phyloP scores from a whole-genome alignment of 2,888 invertebrate species.

The Chalcis sispes region DNA sequence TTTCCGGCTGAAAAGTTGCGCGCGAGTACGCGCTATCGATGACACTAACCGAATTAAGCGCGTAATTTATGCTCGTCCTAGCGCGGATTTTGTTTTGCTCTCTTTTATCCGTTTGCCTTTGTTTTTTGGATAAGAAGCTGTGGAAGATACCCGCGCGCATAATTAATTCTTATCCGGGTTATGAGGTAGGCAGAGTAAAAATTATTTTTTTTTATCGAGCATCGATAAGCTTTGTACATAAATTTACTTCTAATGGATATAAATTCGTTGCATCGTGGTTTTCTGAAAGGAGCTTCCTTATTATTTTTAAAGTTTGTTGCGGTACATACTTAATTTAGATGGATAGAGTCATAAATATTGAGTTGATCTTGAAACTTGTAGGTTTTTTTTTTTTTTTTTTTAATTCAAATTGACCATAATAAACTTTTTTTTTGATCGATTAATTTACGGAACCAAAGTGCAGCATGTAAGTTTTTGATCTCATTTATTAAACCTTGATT shows the following conservation, averaged over 20 bases:
- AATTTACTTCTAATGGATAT: slow-evolving; percentile 53
- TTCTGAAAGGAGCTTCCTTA: slow-evolving; percentile 36
- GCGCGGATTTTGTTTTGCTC: neutral
- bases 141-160: too few relatives aligned
- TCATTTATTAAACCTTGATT: too few relatives aligned
- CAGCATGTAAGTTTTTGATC: too few relatives aligned
- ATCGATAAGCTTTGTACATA: slow-evolving; percentile 31
- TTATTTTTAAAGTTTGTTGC: slow-evolving; percentile 10
- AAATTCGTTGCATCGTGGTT: slow-evolving; percentile 40
- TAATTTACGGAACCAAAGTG: too few relatives aligned
- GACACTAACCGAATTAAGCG: slow-evolving; percentile 53
- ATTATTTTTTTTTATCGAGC: slow-evolving; percentile 14
- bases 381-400: slow-evolving; percentile 10
- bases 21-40: slow-evolving; percentile 58
- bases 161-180: slow-evolving; percentile 51
- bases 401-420: slow-evolving; percentile 5
- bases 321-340: slow-evolving; percentile 32
- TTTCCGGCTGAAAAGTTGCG: slow-evolving; percentile 48
- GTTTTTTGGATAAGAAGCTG: too few relatives aligned
- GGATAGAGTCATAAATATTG: slow-evolving; percentile 23
- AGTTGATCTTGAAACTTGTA: neutral
- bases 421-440: neutral
- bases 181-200: slow-evolving; percentile 2
- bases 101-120: too few relatives aligned
- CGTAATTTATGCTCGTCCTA: slow-evolving; percentile 12